phyloP scores from a whole-genome alignment of 1,140 invertebrate species.

The Dolichoris vasculosae region DNA sequence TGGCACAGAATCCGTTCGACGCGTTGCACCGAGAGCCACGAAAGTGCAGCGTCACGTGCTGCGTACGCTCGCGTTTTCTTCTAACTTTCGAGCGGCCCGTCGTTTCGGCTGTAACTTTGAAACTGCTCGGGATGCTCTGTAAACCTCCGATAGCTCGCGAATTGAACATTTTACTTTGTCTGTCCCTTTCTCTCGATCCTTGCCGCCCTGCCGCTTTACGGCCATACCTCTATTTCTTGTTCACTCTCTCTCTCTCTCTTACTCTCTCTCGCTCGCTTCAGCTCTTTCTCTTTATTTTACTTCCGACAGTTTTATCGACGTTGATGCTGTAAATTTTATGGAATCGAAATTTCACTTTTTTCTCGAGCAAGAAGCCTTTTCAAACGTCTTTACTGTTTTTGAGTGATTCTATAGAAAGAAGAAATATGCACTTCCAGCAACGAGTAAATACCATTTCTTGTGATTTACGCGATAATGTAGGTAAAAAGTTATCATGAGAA shows the following conservation, averaged over 20 bases:
- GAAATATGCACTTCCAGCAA: conserved; percentile 13
- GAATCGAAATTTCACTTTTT: conserved; percentile 17
- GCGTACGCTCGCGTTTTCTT: not conserved
- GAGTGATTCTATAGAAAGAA: not conserved
- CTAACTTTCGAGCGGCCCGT: not conserved
- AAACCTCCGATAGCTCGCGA: conserved; percentile 3
- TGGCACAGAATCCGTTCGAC: not conserved
- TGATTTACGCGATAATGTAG: not conserved
- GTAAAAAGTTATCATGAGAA: not conserved
- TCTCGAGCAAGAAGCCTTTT: not conserved
- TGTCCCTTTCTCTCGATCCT: not conserved
- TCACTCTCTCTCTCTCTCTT: not conserved
- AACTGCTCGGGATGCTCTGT: conserved; percentile 24
- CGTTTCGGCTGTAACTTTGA: not conserved
- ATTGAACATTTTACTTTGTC: conserved; percentile 5
- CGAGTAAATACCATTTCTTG: not conserved
- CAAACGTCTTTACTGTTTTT: not conserved
- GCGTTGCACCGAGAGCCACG: not conserved
- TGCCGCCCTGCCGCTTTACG: not conserved
- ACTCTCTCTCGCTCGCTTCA: not conserved
- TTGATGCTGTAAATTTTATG: not conserved
- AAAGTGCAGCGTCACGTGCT: conserved; percentile 37
- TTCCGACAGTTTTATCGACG: conserved; percentile 9
- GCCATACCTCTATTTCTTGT: not conserved
- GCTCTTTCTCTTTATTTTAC: not conserved